These are phyloP conservation scores for Psittacula cyanocephala DNA, from an alignment of 2,113 vertebrate species.

Conservation along the genomic window DNA sequence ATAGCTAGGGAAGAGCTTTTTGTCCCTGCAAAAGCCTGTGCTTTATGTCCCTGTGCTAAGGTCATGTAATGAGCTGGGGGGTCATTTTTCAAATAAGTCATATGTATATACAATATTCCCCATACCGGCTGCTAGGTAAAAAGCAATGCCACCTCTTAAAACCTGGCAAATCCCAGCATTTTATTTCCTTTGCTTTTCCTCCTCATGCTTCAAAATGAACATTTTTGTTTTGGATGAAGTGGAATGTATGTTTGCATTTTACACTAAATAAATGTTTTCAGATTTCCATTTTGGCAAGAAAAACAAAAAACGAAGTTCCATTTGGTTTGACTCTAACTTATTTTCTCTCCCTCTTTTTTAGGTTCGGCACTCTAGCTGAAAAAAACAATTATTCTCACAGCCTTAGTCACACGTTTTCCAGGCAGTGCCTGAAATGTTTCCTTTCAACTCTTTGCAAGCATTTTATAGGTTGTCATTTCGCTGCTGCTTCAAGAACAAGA, in stretches of 20 bases:
- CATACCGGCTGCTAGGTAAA: neutral
- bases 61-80: neutral
- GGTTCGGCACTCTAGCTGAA: slow-evolving; percentile 60
- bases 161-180: slow-evolving; percentile 24
- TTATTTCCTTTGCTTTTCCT: slow-evolving; percentile 42
- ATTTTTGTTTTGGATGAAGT: slow-evolving; percentile 69
- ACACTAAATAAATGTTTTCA: slow-evolving; percentile 72
- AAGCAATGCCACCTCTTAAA: slow-evolving; percentile 28
- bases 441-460: slow-evolving; percentile 61
- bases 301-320: slow-evolving; percentile 61
- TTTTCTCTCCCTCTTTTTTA: slow-evolving; percentile 61
- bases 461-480: slow-evolving; percentile 69
- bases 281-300: slow-evolving; percentile 69
- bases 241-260: slow-evolving; percentile 71
- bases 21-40: neutral
- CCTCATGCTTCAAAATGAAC: slow-evolving; percentile 56
- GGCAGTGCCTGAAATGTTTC: slow-evolving; percentile 65
- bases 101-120: neutral
- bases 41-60: neutral
- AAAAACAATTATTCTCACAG: slow-evolving; percentile 66
- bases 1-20: neutral
- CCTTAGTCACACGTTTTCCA: slow-evolving; percentile 66
- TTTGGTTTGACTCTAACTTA: slow-evolving; percentile 66
- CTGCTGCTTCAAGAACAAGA: slow-evolving; percentile 64
- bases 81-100: neutral